Evolutionary conservation across 2,888 invertebrate genomes (phyloP), one percentile per base, ranked within the genome.

Genomic region (Lobophora halterata): DNA sequence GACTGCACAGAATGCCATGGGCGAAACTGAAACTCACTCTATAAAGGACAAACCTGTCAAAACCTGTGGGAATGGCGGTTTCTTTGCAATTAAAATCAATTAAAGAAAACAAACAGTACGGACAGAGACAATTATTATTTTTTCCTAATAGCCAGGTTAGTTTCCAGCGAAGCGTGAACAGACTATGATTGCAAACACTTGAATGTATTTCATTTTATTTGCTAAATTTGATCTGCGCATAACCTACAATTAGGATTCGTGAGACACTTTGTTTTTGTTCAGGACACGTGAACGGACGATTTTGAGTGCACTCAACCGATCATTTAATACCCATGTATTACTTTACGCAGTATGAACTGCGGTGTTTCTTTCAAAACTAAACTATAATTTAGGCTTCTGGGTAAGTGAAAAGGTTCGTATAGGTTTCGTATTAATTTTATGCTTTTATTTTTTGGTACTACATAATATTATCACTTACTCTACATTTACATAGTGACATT

Each of bases 251-350:
- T 82, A 79, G 68, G 68, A 71, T 73, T 76, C 74, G 72, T 71
- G 73, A 70, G 61, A 68, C 59, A 74, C 78, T 79, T 83, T 86
- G 77, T 83, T 61, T 80, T 75, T 86, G 81, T 66, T 71, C 79
- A 79, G 68, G 72, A 72, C 54, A 75, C 79, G 70, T 79, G 80
- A 80, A 85, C 73, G 66, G 49, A 63, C 61, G 62, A 74, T 71
- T 77, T 67, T 52, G 59, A 74, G 77, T 58, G 61, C 79, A 75
- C 61, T 68, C 71, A 65, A 68, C 71, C 83, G 65, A 71, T 65
- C 45, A 52, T 56, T 50, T 36, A 36, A 49, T 46, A 58, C 54
- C 60, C 64, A 62, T 64, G 59, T 74, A 65, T 76, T 67, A 74
- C 73, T 72, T 67, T 63, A 71, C 66, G 65, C 64, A 58, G 43